These are phyloP conservation scores for Microcebus lehilahytsara DNA, from an alignment of 2,113 vertebrate genomes.

Conservation along the genomic window DNA sequence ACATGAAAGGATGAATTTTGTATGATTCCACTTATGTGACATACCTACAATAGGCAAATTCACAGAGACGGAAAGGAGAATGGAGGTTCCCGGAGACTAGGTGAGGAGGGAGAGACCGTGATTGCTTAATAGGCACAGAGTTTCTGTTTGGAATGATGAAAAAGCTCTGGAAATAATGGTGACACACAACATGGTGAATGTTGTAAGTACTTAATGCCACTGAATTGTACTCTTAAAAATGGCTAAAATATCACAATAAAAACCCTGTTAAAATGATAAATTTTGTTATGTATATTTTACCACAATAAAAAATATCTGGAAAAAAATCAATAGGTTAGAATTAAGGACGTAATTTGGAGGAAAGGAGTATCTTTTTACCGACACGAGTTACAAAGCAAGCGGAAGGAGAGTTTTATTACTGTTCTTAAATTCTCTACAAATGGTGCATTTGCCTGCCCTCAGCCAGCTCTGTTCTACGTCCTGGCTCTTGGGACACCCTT, in stretches of 20 bases:
- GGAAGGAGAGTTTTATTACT: too few relatives aligned
- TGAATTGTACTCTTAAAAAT: not conserved
- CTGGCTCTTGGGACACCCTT: not conserved
- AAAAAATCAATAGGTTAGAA: not conserved
- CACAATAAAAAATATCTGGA: not conserved
- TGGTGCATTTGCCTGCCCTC: not conserved
- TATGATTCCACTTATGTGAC: not conserved
- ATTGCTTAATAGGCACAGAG: not conserved
- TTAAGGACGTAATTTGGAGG: not conserved
- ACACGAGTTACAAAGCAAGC: not conserved
- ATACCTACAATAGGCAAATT: not conserved
- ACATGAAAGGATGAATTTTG: not conserved
- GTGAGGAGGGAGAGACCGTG: not conserved
- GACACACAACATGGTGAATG: not conserved
- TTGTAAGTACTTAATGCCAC: not conserved
- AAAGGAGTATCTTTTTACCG: not conserved
- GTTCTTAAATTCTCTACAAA: not conserved
- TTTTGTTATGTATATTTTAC: not conserved
- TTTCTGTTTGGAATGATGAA: not conserved
- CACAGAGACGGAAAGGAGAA: not conserved
- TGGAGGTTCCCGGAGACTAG: not conserved
- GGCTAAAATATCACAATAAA: not conserved
- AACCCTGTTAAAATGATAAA: not conserved
- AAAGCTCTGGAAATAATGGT: not conserved
- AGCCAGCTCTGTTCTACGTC: not conserved